Conservation (phyloP, 2,113 vertebrate genomes). For the Vicugna pacos region DNA sequence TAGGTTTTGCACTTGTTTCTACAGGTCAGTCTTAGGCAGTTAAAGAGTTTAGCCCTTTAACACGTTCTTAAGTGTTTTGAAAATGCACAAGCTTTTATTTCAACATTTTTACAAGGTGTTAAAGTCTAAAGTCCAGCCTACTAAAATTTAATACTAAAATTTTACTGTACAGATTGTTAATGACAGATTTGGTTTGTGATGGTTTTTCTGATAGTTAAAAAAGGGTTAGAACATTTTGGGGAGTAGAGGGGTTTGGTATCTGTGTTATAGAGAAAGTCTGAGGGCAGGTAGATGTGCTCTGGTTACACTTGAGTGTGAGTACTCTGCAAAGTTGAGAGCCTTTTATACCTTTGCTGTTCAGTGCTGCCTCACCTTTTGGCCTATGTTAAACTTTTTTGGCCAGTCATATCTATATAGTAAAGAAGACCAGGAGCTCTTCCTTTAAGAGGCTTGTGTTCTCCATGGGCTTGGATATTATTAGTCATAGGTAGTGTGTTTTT, state of each 20-base stretch:
- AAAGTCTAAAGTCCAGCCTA: slow-evolving; percentile 70
- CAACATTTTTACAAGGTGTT: slow-evolving; percentile 79
- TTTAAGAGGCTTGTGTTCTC: neutral
- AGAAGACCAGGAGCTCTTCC: neutral
- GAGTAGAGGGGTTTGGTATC: neutral
- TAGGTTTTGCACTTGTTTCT: slow-evolving; percentile 54
- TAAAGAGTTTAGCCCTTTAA: slow-evolving; percentile 56
- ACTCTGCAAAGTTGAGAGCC: neutral
- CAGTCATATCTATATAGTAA: neutral
- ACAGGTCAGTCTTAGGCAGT: slow-evolving; percentile 38
- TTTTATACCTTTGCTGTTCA: neutral
- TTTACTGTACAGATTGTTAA: slow-evolving; percentile 68
- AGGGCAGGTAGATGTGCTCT: neutral
- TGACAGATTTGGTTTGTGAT: slow-evolving; percentile 72
- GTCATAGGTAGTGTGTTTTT: neutral
- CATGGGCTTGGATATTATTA: neutral
- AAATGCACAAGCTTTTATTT: slow-evolving; percentile 62
- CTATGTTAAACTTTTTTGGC: neutral
- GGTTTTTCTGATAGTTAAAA: slow-evolving; percentile 67
- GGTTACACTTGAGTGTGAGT: neutral
- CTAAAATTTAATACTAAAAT: slow-evolving; percentile 67
- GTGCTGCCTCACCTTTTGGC: neutral
- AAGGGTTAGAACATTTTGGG: slow-evolving; percentile 23
- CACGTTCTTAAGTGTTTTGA: slow-evolving; percentile 63
- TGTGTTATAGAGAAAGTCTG: neutral